Evolutionary conservation across 2,797 vertebrate genomes (phyloP).

Genomic region (Nyctibius grandis): DNA sequence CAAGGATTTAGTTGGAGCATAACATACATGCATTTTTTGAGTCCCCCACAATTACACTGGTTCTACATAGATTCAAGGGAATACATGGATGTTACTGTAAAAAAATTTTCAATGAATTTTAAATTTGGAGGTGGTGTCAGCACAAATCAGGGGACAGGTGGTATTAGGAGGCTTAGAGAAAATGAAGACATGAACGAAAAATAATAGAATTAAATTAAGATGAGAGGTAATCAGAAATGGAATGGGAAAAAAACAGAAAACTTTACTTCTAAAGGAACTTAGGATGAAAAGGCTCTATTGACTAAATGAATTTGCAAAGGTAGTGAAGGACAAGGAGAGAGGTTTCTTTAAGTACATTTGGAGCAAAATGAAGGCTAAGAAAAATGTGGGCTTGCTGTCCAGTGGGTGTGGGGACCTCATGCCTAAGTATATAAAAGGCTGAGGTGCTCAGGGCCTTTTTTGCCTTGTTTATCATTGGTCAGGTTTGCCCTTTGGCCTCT

Average conservation of each 20-base stretch:
- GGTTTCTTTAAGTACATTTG: background rate
- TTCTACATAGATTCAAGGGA: background rate
- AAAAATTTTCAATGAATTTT: background rate
- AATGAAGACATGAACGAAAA: background rate
- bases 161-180: background rate
- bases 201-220: background rate
- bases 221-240: background rate
- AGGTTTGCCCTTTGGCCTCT: background rate
- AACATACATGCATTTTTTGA: background rate
- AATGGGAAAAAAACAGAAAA: background rate
- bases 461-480: background rate
- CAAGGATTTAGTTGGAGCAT: background rate
- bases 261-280: background rate
- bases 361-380: background rate
- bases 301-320: background rate
- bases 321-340: background rate
- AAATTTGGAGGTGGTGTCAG: background rate
- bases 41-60: background rate
- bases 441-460: background rate
- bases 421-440: background rate
- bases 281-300: background rate
- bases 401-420: accelerated
- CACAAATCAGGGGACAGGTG: background rate
- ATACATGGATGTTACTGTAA: background rate
- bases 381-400: background rate